Evolutionary conservation across 1,140 invertebrate species (phyloP).

Genomic region (Andricus grossulariae): DNA sequence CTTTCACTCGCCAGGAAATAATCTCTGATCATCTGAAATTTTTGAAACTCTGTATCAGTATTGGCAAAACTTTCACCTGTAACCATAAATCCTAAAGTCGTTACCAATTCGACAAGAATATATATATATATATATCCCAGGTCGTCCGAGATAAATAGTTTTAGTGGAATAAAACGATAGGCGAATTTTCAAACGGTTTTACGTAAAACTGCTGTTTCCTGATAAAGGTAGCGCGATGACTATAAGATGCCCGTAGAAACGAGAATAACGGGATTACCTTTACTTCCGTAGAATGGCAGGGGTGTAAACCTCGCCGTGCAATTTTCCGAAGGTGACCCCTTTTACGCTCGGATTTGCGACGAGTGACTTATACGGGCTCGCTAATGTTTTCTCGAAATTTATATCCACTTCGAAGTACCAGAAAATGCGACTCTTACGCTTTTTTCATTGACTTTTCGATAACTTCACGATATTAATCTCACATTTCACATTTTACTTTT

Average conservation of each 20-base stretch:
- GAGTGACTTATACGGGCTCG: slow-evolving; percentile 24
- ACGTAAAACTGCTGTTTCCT: background rate
- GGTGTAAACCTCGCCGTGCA: slow-evolving; percentile 12
- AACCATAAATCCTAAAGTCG: no score
- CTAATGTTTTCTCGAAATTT: slow-evolving; percentile 23
- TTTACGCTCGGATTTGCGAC: slow-evolving; percentile 14
- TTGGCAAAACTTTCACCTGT: no score
- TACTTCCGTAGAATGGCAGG: background rate
- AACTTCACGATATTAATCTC: background rate
- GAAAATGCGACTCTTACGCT: background rate
- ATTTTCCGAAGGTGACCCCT: slow-evolving; percentile 7
- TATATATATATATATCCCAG: no score
- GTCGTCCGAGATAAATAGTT: no score
- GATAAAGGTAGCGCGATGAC: slow-evolving; percentile 14
- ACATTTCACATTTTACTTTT: background rate
- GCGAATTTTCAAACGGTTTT: background rate
- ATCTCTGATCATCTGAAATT: no score
- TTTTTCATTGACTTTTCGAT: background rate
- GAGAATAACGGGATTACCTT: slow-evolving; percentile 23
- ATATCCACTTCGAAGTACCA: background rate
- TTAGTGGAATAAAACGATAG: background rate
- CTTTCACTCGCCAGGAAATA: no score
- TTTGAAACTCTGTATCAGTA: no score
- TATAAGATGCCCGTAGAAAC: background rate
- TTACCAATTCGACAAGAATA: no score